Evolutionary conservation across 2,797 vertebrate genomes (phyloP).

Genomic region (Rhabdophis nuchalis): DNA sequence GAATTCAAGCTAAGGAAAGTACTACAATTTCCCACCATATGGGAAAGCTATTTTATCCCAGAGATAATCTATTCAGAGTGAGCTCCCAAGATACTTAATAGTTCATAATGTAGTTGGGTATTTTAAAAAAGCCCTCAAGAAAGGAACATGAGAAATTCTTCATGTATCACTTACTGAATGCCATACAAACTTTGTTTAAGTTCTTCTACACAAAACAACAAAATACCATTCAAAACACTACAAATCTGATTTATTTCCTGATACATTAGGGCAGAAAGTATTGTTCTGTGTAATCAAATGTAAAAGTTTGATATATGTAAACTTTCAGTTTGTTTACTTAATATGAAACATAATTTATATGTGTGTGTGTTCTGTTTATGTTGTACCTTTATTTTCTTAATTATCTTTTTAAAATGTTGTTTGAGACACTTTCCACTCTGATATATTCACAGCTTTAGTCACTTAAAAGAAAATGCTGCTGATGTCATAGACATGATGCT

Average conservation of each 20-base stretch:
- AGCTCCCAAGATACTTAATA: constrained; percentile 20
- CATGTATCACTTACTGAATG: constrained; percentile 25
- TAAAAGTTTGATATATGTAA: constrained; percentile 12
- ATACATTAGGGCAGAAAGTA: constrained; percentile 1
- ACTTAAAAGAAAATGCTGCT: constrained; percentile 28
- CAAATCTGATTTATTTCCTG: constrained; percentile 10
- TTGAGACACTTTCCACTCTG: constrained; percentile 12
- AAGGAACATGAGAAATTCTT: constrained; percentile 32
- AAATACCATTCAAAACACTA: constrained; percentile 21
- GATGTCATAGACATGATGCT: constrained; percentile 39
- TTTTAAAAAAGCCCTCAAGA: constrained; percentile 1
- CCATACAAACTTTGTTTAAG: constrained; percentile 10
- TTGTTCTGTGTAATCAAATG: constrained; percentile 31
- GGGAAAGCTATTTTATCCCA: constrained; percentile 57
- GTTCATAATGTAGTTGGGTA: constrained; percentile 20
- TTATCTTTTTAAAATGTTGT: constrained; percentile 30
- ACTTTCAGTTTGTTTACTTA: constrained; percentile 22
- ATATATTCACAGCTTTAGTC: constrained; percentile 30
- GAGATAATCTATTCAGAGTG: background rate
- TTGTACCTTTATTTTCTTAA: constrained; percentile 29
- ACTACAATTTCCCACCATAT: constrained; percentile 38
- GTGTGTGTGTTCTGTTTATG: constrained; percentile 12
- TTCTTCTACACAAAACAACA: constrained; percentile 7
- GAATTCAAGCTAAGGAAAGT: constrained; percentile 38
- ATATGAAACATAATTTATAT: constrained; percentile 19